phyloP scores from a whole-genome alignment of 2,113 vertebrate genomes.

The Irena cyanogastra region DNA sequence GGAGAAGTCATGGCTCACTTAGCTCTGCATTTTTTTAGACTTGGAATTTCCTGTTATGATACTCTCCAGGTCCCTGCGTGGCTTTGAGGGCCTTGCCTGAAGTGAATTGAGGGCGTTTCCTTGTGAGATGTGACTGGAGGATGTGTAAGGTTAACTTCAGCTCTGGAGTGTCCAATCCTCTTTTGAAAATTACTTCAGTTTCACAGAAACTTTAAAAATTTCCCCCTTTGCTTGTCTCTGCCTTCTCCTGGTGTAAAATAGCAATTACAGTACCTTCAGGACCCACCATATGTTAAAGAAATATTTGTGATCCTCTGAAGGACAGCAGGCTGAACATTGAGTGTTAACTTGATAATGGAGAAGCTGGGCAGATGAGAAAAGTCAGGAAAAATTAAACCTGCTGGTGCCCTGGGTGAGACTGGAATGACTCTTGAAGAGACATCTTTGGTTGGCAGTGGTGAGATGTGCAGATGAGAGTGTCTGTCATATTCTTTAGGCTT shows the following conservation, averaged over 20 bases:
- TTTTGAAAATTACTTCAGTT: constrained; percentile 1
- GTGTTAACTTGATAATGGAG: background rate
- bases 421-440: background rate
- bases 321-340: background rate
- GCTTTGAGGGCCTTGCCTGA: background rate
- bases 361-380: background rate
- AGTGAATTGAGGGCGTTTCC: background rate
- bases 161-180: background rate
- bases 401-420: background rate
- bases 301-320: background rate
- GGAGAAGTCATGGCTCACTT: background rate
- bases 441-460: background rate
- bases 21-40: background rate
- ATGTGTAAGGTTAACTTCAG: background rate
- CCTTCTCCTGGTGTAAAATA: background rate
- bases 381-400: fast-evolving
- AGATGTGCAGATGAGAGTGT: background rate
- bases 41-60: background rate
- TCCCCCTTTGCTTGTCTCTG: background rate
- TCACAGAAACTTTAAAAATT: background rate
- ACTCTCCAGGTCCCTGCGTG: background rate
- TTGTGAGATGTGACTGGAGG: background rate
- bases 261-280: background rate
- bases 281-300: background rate
- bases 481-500: background rate